Base-by-base conservation (phyloP, 2,888 invertebrate genomes). In the Noctua janthe region DNA sequence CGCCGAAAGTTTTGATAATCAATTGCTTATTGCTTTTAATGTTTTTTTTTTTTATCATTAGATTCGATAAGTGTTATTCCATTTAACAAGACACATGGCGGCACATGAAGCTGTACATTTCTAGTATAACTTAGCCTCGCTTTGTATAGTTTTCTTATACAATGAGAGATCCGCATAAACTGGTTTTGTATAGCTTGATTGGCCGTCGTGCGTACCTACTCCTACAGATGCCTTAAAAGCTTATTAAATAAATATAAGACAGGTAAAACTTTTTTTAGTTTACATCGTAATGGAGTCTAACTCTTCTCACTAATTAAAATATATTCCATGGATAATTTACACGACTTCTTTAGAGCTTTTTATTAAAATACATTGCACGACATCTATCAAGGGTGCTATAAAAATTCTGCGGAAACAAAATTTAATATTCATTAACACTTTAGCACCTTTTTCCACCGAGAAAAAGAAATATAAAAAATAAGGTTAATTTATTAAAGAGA, bases 351-450 rank as follows among this genome's bases (percentile, higher is more conserved):
- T 29, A 80, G 43, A 49, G 47, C 6, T 84, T 70, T 74, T 47
- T 56, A 54, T 83, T 74, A 85, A 81, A 83, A 86, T 80, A 82
- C 72, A 77, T 70, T 2, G 74, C 84, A 87, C 77, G 84, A 67
- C 79, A 84, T 86, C 47, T 39, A 76, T 88, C 72, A 82, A n/a
- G 71, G 71, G 47, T 71, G 54, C 69, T 82, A 85, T 69, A 74
- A 74, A 59, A 84, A 85, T 78, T 84, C 74, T 39, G 29, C 66
- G 78, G 73, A 74, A 83, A 82, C 80, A 69, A 80, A 79, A 84
- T 85, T 47, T 84, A 87, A 87, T 87, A 85, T 88, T 89, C 82
- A 82, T 78, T 66, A 80, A 76, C 74, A 59, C 81, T 82, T 84
- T 47, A 29, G 17, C 69, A 69, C 47, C 17, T 47, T 69, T 39